These are phyloP conservation scores for Bambusicola thoracicus DNA, from an alignment of 2,113 vertebrate species.

Conservation along the genomic window DNA sequence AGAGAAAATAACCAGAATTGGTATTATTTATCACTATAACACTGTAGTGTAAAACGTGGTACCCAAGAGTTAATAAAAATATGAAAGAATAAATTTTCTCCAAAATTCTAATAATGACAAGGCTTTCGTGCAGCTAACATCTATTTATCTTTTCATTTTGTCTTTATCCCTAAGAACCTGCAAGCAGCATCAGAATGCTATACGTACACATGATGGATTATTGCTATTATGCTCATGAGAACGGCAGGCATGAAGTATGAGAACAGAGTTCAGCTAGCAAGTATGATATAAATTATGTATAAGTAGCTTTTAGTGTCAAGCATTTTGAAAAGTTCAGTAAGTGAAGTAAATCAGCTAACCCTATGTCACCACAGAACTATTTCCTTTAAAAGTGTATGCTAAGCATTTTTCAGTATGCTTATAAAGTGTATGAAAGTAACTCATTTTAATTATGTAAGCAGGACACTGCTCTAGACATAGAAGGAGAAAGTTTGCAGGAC, in stretches of 20 bases:
- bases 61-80: background rate
- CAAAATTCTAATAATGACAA: background rate
- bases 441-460: background rate
- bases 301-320: slow-evolving; percentile 29
- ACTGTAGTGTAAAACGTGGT: background rate
- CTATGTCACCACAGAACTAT: background rate
- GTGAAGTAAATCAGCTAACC: slow-evolving; percentile 16
- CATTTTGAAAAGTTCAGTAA: slow-evolving; percentile 37
- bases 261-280: slow-evolving; percentile 43
- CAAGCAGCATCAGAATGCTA: background rate
- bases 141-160: background rate
- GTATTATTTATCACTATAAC: background rate
- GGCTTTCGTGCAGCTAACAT: background rate
- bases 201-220: slow-evolving; percentile 30
- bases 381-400: background rate
- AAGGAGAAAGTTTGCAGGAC: background rate
- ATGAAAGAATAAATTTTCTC: background rate
- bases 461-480: background rate
- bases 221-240: slow-evolving; percentile 34
- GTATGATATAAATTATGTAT: slow-evolving; percentile 49
- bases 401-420: background rate
- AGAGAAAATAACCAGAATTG: background rate
- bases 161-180: slow-evolving; percentile 10
- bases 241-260: slow-evolving; percentile 19
- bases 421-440: background rate